phyloP scores from a whole-genome alignment of 2,113 vertebrate genomes.

The Ictalurus furcatus region DNA sequence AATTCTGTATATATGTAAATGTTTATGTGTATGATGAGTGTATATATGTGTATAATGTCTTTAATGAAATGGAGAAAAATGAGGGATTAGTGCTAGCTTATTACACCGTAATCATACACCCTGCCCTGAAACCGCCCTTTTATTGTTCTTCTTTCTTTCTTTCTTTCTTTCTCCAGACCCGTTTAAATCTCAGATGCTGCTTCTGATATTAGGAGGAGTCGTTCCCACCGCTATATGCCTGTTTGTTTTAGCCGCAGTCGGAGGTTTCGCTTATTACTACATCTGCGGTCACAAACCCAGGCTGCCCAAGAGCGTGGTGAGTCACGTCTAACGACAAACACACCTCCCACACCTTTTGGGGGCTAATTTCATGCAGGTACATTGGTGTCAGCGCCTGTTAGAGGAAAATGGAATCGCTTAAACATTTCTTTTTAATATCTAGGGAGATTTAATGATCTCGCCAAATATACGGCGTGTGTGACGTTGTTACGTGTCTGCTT shows the following conservation, averaged over 20 bases:
- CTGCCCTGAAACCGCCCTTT: not conserved
- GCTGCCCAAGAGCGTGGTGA: conserved; percentile 78
- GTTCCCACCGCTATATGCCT: conserved; percentile 65
- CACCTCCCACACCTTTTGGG: not conserved
- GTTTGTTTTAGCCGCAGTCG: conserved; percentile 64
- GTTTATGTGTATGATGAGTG: too few species aligned
- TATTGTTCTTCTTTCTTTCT: not conserved
- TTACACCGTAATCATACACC: not conserved
- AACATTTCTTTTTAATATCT: not conserved
- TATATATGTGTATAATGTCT: not conserved
- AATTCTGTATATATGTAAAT: too few species aligned
- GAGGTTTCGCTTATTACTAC: conserved; percentile 72
- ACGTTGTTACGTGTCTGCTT: too few species aligned
- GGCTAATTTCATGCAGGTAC: not conserved
- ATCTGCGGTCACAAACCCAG: conserved; percentile 68
- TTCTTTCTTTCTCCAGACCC: conserved; percentile 63
- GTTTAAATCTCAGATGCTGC: conserved; percentile 55
- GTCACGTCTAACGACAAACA: conserved; percentile 24
- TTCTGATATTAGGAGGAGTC: conserved; percentile 70
- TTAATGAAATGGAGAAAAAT: not conserved
- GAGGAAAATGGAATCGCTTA: not conserved
- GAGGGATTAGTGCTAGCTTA: not conserved
- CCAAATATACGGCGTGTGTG: too few species aligned
- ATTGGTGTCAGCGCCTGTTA: not conserved
- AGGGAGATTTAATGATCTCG: not conserved